Percentiles rank a stretch among this genome's conserved stretches.
These are phyloP conservation scores for Pristiophorus japonicus DNA, from an alignment of 2,113 vertebrate species.

Conservation along the genomic window DNA sequence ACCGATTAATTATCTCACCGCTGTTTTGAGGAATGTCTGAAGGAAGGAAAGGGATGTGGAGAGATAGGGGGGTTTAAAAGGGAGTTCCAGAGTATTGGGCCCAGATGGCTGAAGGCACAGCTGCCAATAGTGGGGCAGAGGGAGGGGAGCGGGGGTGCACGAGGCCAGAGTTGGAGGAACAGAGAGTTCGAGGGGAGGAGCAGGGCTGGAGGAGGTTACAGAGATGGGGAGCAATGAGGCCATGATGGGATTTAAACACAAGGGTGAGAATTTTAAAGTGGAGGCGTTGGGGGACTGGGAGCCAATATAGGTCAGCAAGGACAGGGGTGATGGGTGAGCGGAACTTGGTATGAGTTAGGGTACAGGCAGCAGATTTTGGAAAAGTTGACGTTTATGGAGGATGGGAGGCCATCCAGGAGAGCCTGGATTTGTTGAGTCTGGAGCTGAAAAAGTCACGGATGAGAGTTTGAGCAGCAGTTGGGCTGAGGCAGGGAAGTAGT, in stretches of 20 bases:
- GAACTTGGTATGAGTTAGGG: background rate
- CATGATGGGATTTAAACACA: background rate
- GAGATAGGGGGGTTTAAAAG: background rate
- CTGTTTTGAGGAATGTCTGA: background rate
- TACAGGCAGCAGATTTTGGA: background rate
- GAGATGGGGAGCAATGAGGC: background rate
- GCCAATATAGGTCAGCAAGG: background rate
- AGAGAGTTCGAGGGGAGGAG: background rate
- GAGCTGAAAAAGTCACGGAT: background rate
- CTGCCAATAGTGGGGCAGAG: background rate
- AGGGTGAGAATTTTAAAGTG: background rate
- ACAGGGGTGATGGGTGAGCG: background rate
- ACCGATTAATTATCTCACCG: background rate
- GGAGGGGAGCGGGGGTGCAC: background rate
- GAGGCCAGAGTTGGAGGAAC: background rate
- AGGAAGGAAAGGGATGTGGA: background rate
- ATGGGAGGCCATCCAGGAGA: background rate
- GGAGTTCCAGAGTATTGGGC: background rate
- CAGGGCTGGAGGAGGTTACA: background rate
- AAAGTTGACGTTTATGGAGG: background rate
- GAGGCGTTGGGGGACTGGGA: background rate
- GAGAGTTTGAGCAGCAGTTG: background rate
- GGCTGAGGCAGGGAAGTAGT: background rate
- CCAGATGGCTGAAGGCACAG: background rate
- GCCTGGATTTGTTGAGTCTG: background rate